phyloP scores from a whole-genome alignment of 2,113 vertebrate species.

The Nematolebias whitei region DNA sequence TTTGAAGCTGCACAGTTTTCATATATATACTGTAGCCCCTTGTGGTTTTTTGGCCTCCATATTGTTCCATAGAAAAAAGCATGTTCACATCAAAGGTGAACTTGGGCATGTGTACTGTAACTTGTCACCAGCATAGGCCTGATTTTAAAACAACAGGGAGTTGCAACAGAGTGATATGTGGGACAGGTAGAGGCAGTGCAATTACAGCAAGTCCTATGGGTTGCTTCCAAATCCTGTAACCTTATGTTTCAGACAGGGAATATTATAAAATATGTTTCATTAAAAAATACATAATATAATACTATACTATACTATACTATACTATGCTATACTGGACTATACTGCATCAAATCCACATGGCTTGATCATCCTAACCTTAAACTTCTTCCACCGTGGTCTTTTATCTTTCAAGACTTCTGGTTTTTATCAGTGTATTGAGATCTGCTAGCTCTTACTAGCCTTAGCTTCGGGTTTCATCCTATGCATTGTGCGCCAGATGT shows the following conservation, averaged over 20 bases:
- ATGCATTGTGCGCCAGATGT: too few relatives aligned
- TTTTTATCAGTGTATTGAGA: too few relatives aligned
- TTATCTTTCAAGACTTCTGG: too few relatives aligned
- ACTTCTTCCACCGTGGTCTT: too few relatives aligned
- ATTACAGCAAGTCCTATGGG: conserved; percentile 61
- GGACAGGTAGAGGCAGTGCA: conserved; percentile 56
- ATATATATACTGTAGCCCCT: conserved; percentile 73
- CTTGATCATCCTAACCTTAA: too few relatives aligned
- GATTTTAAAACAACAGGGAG: conserved; percentile 74
- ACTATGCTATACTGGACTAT: not conserved
- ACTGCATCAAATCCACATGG: too few relatives aligned
- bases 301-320: not conserved
- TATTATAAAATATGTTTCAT: not conserved
- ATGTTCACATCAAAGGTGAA: conserved; percentile 79
- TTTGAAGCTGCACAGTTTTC: conserved; percentile 77
- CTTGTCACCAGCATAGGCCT: conserved; percentile 70
- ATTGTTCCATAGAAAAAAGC: conserved; percentile 67
- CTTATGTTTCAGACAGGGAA: conserved; percentile 31
- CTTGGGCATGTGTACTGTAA: conserved; percentile 76
- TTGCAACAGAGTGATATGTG: conserved; percentile 66
- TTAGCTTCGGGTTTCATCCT: too few relatives aligned
- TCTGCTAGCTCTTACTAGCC: too few relatives aligned
- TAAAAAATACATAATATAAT: too few relatives aligned
- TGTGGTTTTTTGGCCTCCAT: conserved; percentile 73
- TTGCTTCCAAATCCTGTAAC: conserved; percentile 32